Conservation (phyloP, 1,140 invertebrate genomes). For the Halictus rubicundus region DNA sequence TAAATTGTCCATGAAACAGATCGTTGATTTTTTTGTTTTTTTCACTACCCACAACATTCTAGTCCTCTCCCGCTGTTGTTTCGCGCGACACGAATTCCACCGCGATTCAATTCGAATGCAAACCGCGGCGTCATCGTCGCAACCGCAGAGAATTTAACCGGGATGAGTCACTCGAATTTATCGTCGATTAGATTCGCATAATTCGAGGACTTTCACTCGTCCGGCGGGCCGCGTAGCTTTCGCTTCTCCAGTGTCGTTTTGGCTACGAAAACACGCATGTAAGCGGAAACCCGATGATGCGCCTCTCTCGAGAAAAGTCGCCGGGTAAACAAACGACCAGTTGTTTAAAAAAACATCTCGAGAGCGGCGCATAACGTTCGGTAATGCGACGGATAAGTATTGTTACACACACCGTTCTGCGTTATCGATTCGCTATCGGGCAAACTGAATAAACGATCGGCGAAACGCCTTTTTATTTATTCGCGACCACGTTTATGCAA, state of each 20-base stretch:
- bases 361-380: too few relatives aligned
- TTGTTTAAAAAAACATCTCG: too few relatives aligned
- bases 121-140: neutral
- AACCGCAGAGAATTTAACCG: slow-evolving; percentile 15
- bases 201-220: slow-evolving; percentile 56
- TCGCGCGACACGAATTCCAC: neutral
- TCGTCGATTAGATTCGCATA: slow-evolving; percentile 43
- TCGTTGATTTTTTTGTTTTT: too few relatives aligned
- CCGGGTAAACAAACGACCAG: neutral
- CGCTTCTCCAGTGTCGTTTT: slow-evolving; percentile 20
- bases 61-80: too few relatives aligned
- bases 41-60: too few relatives aligned
- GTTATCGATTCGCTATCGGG: too few relatives aligned
- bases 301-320: neutral
- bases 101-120: neutral
- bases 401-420: too few relatives aligned
- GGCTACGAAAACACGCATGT: neutral
- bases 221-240: slow-evolving; percentile 37
- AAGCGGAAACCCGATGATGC: neutral
- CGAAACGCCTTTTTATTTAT: too few relatives aligned
- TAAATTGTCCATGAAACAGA: too few relatives aligned
- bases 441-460: too few relatives aligned
- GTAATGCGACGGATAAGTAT: too few relatives aligned
- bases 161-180: slow-evolving; percentile 43
- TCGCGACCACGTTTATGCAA: too few relatives aligned